These are phyloP conservation scores for Neosalanx taihuensis DNA, from an alignment of 2,797 vertebrate species.

Conservation along the genomic window DNA sequence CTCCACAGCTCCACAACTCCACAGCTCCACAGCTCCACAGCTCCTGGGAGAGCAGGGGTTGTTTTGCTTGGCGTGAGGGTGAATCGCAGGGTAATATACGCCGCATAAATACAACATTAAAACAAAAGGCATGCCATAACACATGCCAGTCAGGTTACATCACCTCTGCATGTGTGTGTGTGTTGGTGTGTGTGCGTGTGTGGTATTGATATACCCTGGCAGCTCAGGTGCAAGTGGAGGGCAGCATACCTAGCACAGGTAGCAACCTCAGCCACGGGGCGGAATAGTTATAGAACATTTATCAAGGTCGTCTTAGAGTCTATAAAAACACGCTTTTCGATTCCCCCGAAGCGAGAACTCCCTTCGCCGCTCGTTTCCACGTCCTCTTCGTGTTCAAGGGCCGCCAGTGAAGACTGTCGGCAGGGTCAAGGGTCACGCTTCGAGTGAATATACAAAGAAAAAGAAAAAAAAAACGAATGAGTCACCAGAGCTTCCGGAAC, in stretches of 20 bases:
- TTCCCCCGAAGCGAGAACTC: constrained; percentile 22
- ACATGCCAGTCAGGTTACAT: constrained; percentile 34
- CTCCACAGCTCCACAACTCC: constrained; percentile 47
- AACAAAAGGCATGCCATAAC: constrained; percentile 49
- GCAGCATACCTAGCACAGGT: constrained; percentile 47
- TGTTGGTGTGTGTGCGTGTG: constrained; percentile 2
- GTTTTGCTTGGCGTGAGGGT: constrained; percentile 37
- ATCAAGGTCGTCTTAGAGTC: constrained; percentile 33
- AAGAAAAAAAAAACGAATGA: neutral
- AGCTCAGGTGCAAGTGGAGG: constrained; percentile 64
- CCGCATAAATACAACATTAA: constrained; percentile 50
- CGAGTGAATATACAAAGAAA: neutral
- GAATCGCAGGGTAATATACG: constrained; percentile 43
- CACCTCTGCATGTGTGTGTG: constrained; percentile 14
- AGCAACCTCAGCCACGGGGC: constrained; percentile 47
- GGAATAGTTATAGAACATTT: constrained; percentile 39
- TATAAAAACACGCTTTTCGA: constrained; percentile 32
- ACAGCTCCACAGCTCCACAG: constrained; percentile 51
- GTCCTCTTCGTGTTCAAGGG: neutral
- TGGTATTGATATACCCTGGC: constrained; percentile 57
- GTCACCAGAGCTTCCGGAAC: neutral
- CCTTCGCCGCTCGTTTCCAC: neutral
- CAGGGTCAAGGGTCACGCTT: neutral
- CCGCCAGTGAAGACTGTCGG: neutral
- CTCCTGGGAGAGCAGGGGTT: constrained; percentile 52